Base-by-base conservation (phyloP, 2,888 invertebrate genomes). In the Eristalis tenax region DNA sequence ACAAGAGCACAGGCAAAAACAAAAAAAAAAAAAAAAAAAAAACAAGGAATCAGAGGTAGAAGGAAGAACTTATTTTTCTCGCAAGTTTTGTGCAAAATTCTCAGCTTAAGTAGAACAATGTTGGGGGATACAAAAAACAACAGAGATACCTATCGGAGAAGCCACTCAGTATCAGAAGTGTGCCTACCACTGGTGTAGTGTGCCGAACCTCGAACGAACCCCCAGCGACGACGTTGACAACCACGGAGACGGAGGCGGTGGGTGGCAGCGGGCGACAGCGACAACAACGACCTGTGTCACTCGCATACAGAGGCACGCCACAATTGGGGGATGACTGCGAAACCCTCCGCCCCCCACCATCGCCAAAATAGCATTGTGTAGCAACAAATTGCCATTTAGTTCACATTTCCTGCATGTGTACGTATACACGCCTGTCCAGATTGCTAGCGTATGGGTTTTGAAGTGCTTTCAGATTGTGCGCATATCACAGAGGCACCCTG, bases 401-500 rank as follows among this genome's bases (percentile, higher is more conserved):
- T 43, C 28, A n/a, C 56, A 35, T 28, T 26, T 61, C 26, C 35
- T 66, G n/a, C 65, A 11, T n/a, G 65, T 35, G 28, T 73, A 18
- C 43, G 23, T n/a, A 35, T 28, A 32, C 28, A 15, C 23, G 26
- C 26, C 32, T 1, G 32, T 32, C 32, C 32, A 32, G 8, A 56
- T 18, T 28, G 26, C 6, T 2, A 15, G 13, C 35, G 56, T 23
- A 40, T 32, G 43, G 6, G 26, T 26, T 75, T 13, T 23, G 50
- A n/a, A 18, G 22, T 38, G 10, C 32, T 28, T 22, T 57, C 57
- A 71, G 79, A 79, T 57, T 79, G n/a, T 79, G 79, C 79, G 79
- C 79, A 79, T 43, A 61, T 73, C 50, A 18, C 8, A 38, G 10
- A 32, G 10, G 38, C 70, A 64, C 32, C 32, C 32, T 70, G 18